A percentile compares a stretch with the other conserved stretches of the same genome.
These are phyloP conservation scores for Lasioglossum villosulum DNA, from an alignment of 2,888 invertebrate species.

Conservation along the genomic window DNA sequence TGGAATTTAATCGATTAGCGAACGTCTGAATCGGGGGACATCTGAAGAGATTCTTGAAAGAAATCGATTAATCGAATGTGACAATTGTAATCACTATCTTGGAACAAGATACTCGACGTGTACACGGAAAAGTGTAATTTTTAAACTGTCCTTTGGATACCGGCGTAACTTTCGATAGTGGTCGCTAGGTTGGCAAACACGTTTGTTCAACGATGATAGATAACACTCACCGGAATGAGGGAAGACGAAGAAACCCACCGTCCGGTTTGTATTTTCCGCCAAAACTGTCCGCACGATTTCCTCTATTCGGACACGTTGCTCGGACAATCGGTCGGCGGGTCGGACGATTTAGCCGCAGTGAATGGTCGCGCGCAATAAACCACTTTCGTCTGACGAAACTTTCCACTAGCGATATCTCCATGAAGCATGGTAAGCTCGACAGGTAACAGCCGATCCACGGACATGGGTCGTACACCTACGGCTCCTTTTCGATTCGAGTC, in stretches of 20 bases:
- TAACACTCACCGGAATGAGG: slow-evolving; percentile 32
- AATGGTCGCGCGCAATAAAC: slow-evolving; percentile 50
- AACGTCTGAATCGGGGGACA: neutral
- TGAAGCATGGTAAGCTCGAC: slow-evolving; percentile 63
- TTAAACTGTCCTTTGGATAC: neutral
- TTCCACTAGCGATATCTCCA: slow-evolving; percentile 68
- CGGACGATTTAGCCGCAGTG: slow-evolving; percentile 35
- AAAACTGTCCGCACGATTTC: slow-evolving; percentile 18
- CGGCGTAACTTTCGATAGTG: neutral
- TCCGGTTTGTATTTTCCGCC: slow-evolving; percentile 19
- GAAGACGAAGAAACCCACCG: neutral
- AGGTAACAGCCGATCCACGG: slow-evolving; percentile 64
- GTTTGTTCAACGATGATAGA: neutral
- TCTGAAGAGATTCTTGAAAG: neutral
- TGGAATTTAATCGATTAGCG: neutral
- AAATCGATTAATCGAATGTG: neutral
- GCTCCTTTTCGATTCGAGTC: slow-evolving; percentile 73
- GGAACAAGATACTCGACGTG: neutral
- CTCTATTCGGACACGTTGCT: slow-evolving; percentile 35
- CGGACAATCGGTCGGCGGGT: slow-evolving; percentile 44
- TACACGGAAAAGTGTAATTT: neutral
- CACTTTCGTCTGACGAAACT: slow-evolving; percentile 69
- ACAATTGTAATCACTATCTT: neutral
- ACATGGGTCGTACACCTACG: slow-evolving; percentile 69
- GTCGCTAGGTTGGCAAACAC: neutral